Conservation (phyloP, 2,888 invertebrate genomes). For the Pediacus dermestoides region DNA sequence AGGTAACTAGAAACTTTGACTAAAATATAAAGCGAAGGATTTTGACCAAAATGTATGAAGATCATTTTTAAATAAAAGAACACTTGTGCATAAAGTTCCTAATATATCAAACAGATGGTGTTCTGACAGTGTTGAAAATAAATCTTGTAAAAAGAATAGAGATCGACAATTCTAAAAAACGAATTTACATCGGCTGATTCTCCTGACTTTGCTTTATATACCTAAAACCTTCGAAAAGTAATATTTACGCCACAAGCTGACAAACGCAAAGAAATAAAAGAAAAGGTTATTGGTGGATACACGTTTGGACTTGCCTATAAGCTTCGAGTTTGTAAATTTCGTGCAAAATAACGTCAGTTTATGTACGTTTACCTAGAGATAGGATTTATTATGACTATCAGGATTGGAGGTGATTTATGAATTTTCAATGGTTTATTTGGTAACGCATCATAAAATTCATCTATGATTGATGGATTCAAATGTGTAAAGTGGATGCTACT, state of each 20-base stretch:
- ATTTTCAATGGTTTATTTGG: conserved; percentile 13
- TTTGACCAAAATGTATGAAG: too few species aligned
- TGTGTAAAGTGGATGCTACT: conserved; percentile 7
- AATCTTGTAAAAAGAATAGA: conserved; percentile 1
- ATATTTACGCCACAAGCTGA: conserved; percentile 6
- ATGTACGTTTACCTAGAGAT: too few species aligned
- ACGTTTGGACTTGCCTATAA: too few species aligned
- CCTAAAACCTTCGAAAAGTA: conserved; percentile 6
- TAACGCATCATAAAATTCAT: conserved; percentile 12
- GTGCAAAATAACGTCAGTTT: too few species aligned
- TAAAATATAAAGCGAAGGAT: too few species aligned
- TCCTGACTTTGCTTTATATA: conserved; percentile 7
- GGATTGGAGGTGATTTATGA: conserved; percentile 12
- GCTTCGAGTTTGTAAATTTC: too few species aligned
- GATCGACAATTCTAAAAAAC: conserved; percentile 2
- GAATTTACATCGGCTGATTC: conserved; percentile 3
- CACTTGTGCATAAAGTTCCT: too few species aligned
- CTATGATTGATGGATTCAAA: conserved; percentile 11
- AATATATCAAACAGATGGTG: conserved; percentile 2
- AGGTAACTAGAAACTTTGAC: too few species aligned
- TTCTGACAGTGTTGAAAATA: neutral
- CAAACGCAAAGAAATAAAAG: conserved; percentile 14
- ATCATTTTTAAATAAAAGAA: too few species aligned
- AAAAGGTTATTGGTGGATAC: conserved; percentile 9
- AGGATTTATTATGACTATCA: too few species aligned